phyloP scores from a whole-genome alignment of 2,888 invertebrate genomes.

The Iselma pallidipennis region DNA sequence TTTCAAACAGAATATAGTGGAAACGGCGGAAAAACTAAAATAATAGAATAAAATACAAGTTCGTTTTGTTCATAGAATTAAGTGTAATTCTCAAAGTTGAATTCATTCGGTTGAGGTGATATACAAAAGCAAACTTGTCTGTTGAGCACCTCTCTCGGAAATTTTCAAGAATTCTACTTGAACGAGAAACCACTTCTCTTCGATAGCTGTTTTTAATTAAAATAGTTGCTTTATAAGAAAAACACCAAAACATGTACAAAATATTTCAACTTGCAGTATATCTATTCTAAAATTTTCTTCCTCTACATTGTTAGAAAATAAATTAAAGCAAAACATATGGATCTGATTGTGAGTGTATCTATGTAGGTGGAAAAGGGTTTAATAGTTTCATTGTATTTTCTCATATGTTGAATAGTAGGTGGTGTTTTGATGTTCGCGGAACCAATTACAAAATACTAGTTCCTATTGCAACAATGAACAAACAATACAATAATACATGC shows the following conservation, averaged over 20 bases:
- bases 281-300: no score
- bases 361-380: neutral
- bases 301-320: no score
- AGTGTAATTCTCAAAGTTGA: neutral
- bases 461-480: slow-evolving; percentile 23
- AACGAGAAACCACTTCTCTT: neutral
- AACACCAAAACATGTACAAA: no score
- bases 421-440: slow-evolving; percentile 12
- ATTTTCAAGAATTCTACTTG: neutral
- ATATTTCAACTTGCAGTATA: no score
- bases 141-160: neutral
- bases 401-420: neutral
- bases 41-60: no score
- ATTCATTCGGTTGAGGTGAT: neutral
- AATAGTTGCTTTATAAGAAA: neutral
- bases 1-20: no score
- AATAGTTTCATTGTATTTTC: neutral
- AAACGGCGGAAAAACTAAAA: no score
- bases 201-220: neutral
- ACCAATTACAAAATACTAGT: slow-evolving; percentile 25
- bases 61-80: no score
- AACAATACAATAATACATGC: slow-evolving; percentile 25
- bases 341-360: no score
- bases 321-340: no score
- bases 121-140: neutral